Conservation (phyloP, 2,888 invertebrate genomes). For the Cylloceria caligata region DNA sequence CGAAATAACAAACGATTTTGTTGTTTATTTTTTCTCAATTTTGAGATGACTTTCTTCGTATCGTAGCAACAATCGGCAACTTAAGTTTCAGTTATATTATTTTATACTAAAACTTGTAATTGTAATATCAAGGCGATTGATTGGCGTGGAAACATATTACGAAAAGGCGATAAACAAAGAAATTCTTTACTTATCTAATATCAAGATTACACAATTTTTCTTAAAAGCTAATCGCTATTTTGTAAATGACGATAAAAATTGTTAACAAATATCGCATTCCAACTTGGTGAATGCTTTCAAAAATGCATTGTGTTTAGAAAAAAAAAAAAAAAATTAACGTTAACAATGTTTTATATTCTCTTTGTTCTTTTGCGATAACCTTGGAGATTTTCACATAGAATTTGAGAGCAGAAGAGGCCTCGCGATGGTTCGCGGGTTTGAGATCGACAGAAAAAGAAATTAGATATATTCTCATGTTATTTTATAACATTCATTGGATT, state of each 20-base stretch:
- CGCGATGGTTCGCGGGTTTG: conserved; percentile 15
- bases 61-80: background rate
- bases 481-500: conserved; percentile 61
- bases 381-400: background rate
- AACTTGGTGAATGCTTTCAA: conserved; percentile 34
- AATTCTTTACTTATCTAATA: conserved; percentile 67
- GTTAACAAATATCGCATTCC: conserved; percentile 44
- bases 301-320: conserved; percentile 13
- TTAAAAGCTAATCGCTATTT: conserved; percentile 65
- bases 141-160: background rate
- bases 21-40: background rate
- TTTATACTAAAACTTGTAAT: background rate
- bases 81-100: background rate
- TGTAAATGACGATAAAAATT: conserved; percentile 65
- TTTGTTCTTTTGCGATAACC: background rate
- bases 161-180: conserved; percentile 60
- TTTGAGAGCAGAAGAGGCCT: background rate
- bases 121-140: background rate
- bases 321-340: conserved; percentile 31
- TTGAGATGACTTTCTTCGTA: background rate
- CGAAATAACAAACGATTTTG: background rate
- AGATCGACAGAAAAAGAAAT: conserved; percentile 47
- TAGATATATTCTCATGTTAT: conserved; percentile 11
- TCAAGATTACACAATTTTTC: conserved; percentile 65
- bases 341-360: conserved; percentile 36